These are phyloP conservation scores for Leptura quadrifasciata DNA, from an alignment of 2,888 invertebrate species.

Conservation along the genomic window DNA sequence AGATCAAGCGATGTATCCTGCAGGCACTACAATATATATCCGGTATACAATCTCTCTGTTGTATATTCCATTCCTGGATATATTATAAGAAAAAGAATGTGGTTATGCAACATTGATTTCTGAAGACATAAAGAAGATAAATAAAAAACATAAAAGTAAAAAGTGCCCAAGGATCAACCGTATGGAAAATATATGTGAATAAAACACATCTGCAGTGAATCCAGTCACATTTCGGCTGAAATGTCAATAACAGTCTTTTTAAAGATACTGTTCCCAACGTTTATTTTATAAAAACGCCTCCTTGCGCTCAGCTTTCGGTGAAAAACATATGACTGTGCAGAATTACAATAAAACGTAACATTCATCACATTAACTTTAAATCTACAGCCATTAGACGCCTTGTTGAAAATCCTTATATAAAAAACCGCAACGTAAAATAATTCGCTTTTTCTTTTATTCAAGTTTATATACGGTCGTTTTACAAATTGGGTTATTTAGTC, in stretches of 20 bases:
- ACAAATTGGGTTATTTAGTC: too few relatives aligned
- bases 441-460: too few relatives aligned
- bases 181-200: conserved; percentile 38
- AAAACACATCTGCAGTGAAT: conserved; percentile 33
- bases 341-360: not conserved
- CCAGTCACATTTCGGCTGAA: conserved; percentile 19
- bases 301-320: not conserved
- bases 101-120: conserved; percentile 1
- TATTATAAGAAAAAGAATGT: not conserved
- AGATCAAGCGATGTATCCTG: not conserved
- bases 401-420: not conserved
- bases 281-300: conserved; percentile 16
- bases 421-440: too few relatives aligned
- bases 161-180: conserved; percentile 24
- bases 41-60: not conserved
- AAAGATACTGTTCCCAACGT: conserved; percentile 24
- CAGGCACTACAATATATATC: not conserved
- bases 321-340: conserved; percentile 14
- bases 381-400: not conserved
- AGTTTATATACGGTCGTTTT: too few relatives aligned
- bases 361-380: not conserved
- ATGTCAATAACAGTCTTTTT: conserved; percentile 40
- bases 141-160: not conserved
- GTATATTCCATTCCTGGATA: not conserved
- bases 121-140: not conserved